Percentiles rank a stretch among this genome's conserved stretches.
Conservation (phyloP, 2,888 invertebrate species). For the Diaperis boleti region DNA sequence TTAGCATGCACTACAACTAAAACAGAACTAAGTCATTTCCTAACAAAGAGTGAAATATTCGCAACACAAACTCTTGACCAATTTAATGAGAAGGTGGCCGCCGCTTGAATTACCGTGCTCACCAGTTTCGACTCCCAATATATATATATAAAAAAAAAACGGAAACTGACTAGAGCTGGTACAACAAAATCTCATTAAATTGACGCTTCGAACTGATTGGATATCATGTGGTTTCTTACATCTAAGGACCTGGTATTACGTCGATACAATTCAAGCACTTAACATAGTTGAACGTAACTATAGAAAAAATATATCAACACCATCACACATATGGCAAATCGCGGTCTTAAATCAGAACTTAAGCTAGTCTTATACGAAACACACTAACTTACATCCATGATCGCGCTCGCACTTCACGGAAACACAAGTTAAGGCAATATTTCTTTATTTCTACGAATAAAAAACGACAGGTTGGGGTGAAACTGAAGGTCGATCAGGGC, state of each 20-base stretch:
- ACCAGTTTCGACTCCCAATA: too few relatives aligned
- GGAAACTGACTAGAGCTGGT: slow-evolving; percentile 31
- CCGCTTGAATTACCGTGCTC: slow-evolving; percentile 28
- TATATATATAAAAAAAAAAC: slow-evolving; percentile 30
- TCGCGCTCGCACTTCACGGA: slow-evolving; percentile 29
- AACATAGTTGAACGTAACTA: slow-evolving; percentile 38
- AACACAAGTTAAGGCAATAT: slow-evolving; percentile 40
- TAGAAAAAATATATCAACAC: slow-evolving; percentile 44
- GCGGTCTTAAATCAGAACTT: slow-evolving; percentile 32
- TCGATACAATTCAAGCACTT: slow-evolving; percentile 43
- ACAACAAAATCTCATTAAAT: slow-evolving; percentile 40
- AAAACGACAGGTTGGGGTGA: slow-evolving; percentile 8
- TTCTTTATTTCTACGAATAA: slow-evolving; percentile 12
- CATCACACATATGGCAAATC: slow-evolving; percentile 45
- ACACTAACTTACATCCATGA: slow-evolving; percentile 35
- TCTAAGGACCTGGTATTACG: slow-evolving; percentile 38
- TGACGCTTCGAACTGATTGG: slow-evolving; percentile 21
- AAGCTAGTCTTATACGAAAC: slow-evolving; percentile 32
- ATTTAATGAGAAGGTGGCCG: slow-evolving; percentile 30
- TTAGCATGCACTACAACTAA: slow-evolving; percentile 32
- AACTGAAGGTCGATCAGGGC: slow-evolving; percentile 6
- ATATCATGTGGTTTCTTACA: slow-evolving; percentile 20
- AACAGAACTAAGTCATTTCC: slow-evolving; percentile 27
- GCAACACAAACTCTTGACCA: slow-evolving; percentile 28
- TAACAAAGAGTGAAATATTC: slow-evolving; percentile 15